Base-by-base conservation (phyloP, 2,113 vertebrate species). In the Hydrolagus affinis region DNA sequence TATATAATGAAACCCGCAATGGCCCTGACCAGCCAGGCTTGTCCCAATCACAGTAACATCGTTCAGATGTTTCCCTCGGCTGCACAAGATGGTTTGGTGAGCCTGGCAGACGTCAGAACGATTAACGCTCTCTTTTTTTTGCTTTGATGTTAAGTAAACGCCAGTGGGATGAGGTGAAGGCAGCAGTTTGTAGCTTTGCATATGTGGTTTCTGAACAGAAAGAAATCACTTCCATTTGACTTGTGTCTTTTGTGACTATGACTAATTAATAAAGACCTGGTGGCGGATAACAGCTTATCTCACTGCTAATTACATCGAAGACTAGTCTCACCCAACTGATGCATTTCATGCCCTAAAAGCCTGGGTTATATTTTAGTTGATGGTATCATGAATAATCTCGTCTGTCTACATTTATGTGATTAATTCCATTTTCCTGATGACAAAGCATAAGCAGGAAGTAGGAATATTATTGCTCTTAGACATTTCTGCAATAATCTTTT, bases 401-500 rank as follows among this genome's bases (percentile, higher is more conserved):
- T 80, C 19, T 62, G 62, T 62, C 76, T 25, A 25, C 56, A 62
- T 28, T 80, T 57, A 0, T 62, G 76, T 80, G 23, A 80, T 62
- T 62, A 80, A 80, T 62, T 64, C 59, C 12, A 30, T 80, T 64
- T 78, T 74, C 28, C 72, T 32, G 30, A 25, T 80, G 23, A 80
- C 59, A 28, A 80, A 59, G 15, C 4, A 19, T 70, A 23, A 7
- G 15, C 21, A 74, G 30, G 15, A 44, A 44, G 44, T 44, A 44
- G 44, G 15, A 64, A 60, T 80, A 80, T 80, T 62, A 62, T 4
- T 11, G 60, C 76, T 11, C 57, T 78, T 60, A 60, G 8, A 59
- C 21, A 56, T 60, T 57, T 60, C 6, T 14, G 23, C n/a, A 3
- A 32, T 11, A 66, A 32, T 30, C 28, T 66, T 64, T 80, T 25